phyloP scores from a whole-genome alignment of 2,113 vertebrate species.

The mouse (Mus musculus) region GRCm39 chr2:177819501-177820000 shows the following conservation, averaged over 20 bases:
- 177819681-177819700: background rate
- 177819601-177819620: background rate
- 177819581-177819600: background rate
- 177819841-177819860: too few relatives aligned
- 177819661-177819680: background rate
- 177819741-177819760: background rate
- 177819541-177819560: background rate
- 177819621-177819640: background rate
- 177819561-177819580: background rate
- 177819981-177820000: too few relatives aligned
- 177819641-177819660: background rate
- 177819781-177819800: background rate
- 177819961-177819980: background rate
- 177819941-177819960: too few relatives aligned
- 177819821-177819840: background rate
- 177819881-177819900: too few relatives aligned
- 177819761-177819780: background rate
- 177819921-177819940: background rate
- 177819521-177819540: background rate
- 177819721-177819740: background rate
- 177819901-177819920: background rate
- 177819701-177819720: background rate
- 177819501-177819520: background rate
- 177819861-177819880: background rate
- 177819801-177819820: background rate